Base-by-base conservation (phyloP, 2,888 invertebrate species). In the Drosophila paranaensis region DNA sequence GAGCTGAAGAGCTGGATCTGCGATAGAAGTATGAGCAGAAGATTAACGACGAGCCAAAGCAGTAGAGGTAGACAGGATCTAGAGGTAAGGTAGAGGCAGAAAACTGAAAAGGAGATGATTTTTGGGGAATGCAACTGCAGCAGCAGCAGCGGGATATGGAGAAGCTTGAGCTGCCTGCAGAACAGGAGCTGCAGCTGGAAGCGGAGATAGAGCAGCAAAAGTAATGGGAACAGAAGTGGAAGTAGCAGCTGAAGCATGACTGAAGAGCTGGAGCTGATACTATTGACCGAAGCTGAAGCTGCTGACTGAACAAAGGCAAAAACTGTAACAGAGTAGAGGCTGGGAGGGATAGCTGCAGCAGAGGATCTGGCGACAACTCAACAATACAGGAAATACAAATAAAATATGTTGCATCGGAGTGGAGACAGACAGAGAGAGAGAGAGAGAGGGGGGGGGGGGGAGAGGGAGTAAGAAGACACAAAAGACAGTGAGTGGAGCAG, bases 361-460 rank as follows among this genome's bases (percentile, higher is more conserved):
- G 30, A 30, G 40, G 30, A 55, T 56, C 16, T 51, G 40, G 30
- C 55, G 35, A 57, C 60, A 71, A 61, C 65, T 63, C 39, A 65
- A 64, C 64, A 58, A 68, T 63, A 48, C 71, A 50, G 79, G 60
- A 70, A 75, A 71, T 71, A 86, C 87, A 83, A 75, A 78, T 81
- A 84, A 87, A 83, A 87, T 84, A 78, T 81, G 84, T 76, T 72
- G 82, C 75, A 20, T 20, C 20, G 20, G 20, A 20, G 20, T 20
- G 2, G 33, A 20, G 13, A 16, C 6, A 16, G 11, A n/a, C n/a
- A 8, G 30, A 11, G 30, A 6, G n/a, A 2, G 20, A 20, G 33
- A 50, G 13, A 16, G 11, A 11, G 11, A 8, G 30, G n/a, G 30
- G 11, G 48, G 11, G 27, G 1, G 46, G 6, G 6, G 25, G 3